phyloP scores from a whole-genome alignment of 2,888 invertebrate genomes.

The Sycophila texana region DNA sequence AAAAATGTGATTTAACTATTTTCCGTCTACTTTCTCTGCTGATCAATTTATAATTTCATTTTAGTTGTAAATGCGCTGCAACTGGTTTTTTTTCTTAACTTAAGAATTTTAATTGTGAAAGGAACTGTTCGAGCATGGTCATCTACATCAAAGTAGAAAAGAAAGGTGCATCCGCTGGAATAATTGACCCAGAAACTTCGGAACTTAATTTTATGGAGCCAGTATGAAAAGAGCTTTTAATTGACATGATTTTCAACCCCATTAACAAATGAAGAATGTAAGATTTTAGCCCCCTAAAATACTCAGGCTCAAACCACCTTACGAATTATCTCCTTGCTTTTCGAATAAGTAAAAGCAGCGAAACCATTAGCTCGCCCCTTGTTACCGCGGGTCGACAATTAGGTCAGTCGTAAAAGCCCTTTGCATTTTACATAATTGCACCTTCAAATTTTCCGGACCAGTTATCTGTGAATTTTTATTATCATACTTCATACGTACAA shows the following conservation, averaged over 20 bases:
- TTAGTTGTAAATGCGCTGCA: too few species aligned
- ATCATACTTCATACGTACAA: too few species aligned
- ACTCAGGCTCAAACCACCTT: background rate
- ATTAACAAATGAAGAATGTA: background rate
- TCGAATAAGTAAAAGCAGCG: background rate
- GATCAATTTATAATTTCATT: too few species aligned
- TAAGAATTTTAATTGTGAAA: too few species aligned
- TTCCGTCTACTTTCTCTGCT: too few species aligned
- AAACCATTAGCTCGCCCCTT: background rate
- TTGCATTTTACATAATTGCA: background rate
- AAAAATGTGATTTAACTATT: too few species aligned
- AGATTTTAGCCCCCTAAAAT: slow-evolving; percentile 28
- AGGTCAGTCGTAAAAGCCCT: slow-evolving; percentile 10
- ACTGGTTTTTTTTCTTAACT: too few species aligned
- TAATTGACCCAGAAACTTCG: slow-evolving; percentile 44
- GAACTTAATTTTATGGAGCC: slow-evolving; percentile 35
- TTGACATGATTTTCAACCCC: slow-evolving; percentile 41
- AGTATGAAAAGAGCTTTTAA: slow-evolving; percentile 46
- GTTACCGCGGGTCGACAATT: background rate
- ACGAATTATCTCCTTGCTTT: slow-evolving; percentile 21
- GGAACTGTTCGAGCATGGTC: too few species aligned
- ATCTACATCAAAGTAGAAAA: background rate
- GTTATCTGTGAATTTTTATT: too few species aligned
- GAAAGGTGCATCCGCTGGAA: slow-evolving; percentile 11
- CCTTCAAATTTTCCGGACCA: too few species aligned